phyloP scores from a whole-genome alignment of 2,113 vertebrate species.

The Apaloderma vittatum region DNA sequence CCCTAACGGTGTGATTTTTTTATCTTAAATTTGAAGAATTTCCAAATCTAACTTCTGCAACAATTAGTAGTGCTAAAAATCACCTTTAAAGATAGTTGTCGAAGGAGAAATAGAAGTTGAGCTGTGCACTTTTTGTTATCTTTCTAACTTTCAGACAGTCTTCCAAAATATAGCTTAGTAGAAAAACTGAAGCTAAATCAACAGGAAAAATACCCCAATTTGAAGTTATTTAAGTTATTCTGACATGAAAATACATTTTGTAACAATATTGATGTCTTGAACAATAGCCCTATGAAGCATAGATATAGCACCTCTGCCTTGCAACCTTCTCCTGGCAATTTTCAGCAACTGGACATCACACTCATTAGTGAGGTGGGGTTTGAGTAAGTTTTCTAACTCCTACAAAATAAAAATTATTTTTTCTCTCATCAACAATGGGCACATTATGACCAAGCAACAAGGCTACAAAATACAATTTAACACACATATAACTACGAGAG shows the following conservation, averaged over 20 bases:
- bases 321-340: background rate
- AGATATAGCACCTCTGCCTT: background rate
- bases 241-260: background rate
- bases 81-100: background rate
- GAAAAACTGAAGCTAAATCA: background rate
- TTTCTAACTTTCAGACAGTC: background rate
- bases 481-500: background rate
- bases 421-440: background rate
- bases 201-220: background rate
- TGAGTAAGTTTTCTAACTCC: background rate
- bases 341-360: background rate
- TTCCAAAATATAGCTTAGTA: background rate
- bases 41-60: background rate
- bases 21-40: background rate
- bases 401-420: background rate
- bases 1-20: background rate
- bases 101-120: background rate
- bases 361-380: background rate
- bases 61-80: background rate
- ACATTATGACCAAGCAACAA: background rate
- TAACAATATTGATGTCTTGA: background rate
- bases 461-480: background rate
- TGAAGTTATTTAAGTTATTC: background rate
- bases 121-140: background rate
- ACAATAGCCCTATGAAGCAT: background rate